Conservation (phyloP, 2,888 invertebrate genomes). For the Branchellion lobata region DNA sequence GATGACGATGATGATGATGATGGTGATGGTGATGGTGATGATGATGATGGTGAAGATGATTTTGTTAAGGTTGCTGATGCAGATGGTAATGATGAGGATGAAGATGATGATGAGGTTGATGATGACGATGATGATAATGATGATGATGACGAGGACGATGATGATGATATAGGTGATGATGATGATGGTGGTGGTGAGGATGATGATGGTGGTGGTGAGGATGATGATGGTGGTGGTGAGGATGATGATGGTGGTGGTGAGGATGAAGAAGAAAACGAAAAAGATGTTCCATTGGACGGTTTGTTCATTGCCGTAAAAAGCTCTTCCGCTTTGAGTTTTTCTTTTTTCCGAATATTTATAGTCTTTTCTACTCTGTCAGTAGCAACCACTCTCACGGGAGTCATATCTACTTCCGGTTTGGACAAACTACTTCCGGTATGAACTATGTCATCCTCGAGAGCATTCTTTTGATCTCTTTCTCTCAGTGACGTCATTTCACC, state of each 20-base stretch:
- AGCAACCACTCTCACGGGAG: too few species aligned
- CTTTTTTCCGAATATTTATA: background rate
- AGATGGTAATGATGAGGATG: constrained; percentile 45
- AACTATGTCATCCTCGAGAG: too few species aligned
- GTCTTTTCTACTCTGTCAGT: too few species aligned
- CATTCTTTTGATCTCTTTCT: too few species aligned
- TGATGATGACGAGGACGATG: background rate
- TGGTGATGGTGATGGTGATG: constrained; percentile 9
- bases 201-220: constrained; percentile 43
- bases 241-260: constrained; percentile 32
- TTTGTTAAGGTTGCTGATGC: constrained; percentile 38
- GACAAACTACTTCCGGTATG: too few species aligned
- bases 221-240: constrained; percentile 47
- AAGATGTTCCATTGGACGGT: constrained; percentile 4
- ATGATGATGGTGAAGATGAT: constrained; percentile 11
- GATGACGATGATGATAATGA: constrained; percentile 32
- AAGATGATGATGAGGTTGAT: constrained; percentile 45
- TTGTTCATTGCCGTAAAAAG: background rate
- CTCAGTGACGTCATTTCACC: too few species aligned
- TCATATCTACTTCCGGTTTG: too few species aligned
- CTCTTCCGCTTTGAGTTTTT: background rate
- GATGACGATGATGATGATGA: constrained; percentile 17
- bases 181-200: constrained; percentile 25
- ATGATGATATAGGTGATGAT: constrained; percentile 9
- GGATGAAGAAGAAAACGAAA: constrained; percentile 16